phyloP scores from a whole-genome alignment of 1,140 invertebrate species.

The Tetramorium alpestre region DNA sequence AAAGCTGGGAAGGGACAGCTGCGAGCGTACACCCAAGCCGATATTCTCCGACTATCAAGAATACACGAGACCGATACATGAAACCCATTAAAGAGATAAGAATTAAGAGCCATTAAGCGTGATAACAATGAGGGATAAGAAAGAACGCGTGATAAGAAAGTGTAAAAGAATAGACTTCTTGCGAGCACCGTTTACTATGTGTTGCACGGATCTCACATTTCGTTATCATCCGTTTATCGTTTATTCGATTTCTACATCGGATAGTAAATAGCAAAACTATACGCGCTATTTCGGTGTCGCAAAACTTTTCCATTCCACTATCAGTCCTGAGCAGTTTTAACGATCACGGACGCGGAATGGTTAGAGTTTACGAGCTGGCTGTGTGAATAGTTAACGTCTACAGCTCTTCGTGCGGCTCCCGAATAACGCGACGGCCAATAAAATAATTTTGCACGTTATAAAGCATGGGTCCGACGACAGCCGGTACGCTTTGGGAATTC shows the following conservation, averaged over 20 bases:
- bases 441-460: constrained; percentile 52
- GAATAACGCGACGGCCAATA: constrained; percentile 26
- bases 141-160: background rate
- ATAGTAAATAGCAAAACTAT: background rate
- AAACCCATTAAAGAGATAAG: constrained; percentile 13
- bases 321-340: constrained; percentile 29
- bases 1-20: constrained; percentile 59
- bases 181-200: background rate
- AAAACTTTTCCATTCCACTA: constrained; percentile 39
- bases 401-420: background rate
- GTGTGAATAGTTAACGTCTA: constrained; percentile 43
- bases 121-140: background rate
- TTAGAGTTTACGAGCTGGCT: constrained; percentile 33
- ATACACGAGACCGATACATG: background rate
- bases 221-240: background rate
- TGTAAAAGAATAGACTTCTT: background rate
- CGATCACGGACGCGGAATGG: background rate
- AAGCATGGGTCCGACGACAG: constrained; percentile 9
- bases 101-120: constrained; percentile 14
- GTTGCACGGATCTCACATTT: background rate
- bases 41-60: constrained; percentile 21
- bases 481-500: constrained; percentile 37
- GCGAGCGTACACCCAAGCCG: background rate
- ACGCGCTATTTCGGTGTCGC: background rate
- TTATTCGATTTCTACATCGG: background rate